Percentiles rank a stretch among this genome's conserved stretches.
Conservation (phyloP, 2,113 vertebrate genomes). For the Nestor notabilis region DNA sequence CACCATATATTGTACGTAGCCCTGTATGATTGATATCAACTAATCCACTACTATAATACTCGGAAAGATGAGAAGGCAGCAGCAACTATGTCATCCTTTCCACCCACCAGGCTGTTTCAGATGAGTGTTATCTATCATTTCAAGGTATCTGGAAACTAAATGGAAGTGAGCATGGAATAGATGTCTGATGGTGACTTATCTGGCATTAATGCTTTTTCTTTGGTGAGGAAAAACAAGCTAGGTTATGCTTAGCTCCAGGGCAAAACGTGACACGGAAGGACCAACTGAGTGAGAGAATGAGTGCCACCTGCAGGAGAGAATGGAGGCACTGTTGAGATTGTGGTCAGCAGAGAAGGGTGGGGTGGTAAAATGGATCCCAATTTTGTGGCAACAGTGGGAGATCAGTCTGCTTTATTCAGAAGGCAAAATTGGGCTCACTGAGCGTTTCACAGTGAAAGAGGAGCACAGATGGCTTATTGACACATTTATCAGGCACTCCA, state of each 20-base stretch:
- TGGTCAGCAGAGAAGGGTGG: neutral
- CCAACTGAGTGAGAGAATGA: neutral
- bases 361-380: neutral
- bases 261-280: neutral
- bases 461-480: constrained; percentile 17
- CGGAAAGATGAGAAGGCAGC: neutral
- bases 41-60: neutral
- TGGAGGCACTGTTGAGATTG: neutral
- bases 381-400: neutral
- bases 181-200: neutral
- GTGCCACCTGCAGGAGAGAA: neutral
- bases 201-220: neutral
- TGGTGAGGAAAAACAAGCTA: neutral
- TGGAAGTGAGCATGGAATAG: neutral
- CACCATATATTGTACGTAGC: neutral
- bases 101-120: neutral
- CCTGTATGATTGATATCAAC: neutral
- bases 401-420: neutral
- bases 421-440: neutral
- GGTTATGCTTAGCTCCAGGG: neutral
- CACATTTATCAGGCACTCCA: neutral
- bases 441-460: neutral
- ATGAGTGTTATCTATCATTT: neutral
- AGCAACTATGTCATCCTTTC: neutral
- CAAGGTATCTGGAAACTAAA: neutral